Conservation (phyloP, 2,113 vertebrate species). For the Chlamydotis undulata region DNA sequence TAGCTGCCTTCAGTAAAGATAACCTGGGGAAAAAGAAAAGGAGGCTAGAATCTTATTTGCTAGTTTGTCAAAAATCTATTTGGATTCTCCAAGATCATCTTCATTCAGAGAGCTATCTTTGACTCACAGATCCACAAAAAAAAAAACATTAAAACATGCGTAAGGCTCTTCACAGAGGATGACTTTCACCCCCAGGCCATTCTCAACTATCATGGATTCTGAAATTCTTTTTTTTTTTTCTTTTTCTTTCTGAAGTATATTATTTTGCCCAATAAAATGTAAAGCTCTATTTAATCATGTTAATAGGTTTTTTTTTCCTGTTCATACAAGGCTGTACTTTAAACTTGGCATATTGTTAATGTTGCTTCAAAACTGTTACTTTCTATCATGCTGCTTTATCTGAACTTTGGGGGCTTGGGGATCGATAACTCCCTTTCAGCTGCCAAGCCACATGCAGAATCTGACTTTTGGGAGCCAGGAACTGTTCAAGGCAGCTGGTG, state of each 20-base stretch:
- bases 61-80: not conserved
- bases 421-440: not conserved
- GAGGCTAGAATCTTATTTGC: not conserved
- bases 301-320: not conserved
- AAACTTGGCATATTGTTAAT: not conserved
- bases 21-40: not conserved
- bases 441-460: not conserved
- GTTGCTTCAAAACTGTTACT: not conserved
- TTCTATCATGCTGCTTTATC: not conserved
- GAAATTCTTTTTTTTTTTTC: not conserved
- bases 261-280: not conserved
- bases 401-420: not conserved
- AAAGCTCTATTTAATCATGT: not conserved
- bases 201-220: not conserved
- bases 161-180: not conserved
- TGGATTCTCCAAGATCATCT: not conserved
- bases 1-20: not conserved
- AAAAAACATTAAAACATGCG: not conserved
- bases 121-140: not conserved
- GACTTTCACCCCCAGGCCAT: not conserved
- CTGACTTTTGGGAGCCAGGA: not conserved
- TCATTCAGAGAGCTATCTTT: not conserved
- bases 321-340: not conserved
- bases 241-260: not conserved
- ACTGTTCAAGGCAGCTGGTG: not conserved